Evolutionary conservation across 2,113 vertebrate genomes (phyloP), one percentile per base, ranked within the genome.

Genomic region (Patagioenas fasciata): DNA sequence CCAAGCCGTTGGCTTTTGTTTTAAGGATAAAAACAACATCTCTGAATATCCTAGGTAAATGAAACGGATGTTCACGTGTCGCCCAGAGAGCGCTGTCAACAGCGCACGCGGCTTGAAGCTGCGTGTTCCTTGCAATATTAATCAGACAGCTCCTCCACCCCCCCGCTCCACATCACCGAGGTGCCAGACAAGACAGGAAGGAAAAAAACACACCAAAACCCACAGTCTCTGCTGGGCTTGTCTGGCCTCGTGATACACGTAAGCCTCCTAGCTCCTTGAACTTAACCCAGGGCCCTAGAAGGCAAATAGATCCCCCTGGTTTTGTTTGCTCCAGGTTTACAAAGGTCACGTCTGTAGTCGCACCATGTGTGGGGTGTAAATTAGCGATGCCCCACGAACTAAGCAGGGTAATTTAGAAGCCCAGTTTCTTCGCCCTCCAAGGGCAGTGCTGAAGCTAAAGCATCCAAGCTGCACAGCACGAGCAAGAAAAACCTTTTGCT

Each of bases 111-210:
- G 69, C 89, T 57, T 31, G 51, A 34, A 85, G 67, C 88, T 58
- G 79, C 29, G 2, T 11, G 2, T 38, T 67, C 83, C 67, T 44
- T 84, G 78, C 64, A 60, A 2, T 5, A 48, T 70, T 7, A 2
- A 80, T 88, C 92, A 96, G 67, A 19, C 25, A 19, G 10, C 15
- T 79, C 80, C 81, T 61, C 40, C 56, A 11, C 38, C 61, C 73
- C 57, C 65, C 84, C 66, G 53, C 87, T 91, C n/a, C 54, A 2
- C 71, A 51, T 83, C 72, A 34, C 72, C 3, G 15, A 92, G 91
- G 85, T 88, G 92, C 64, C 1, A 95, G 96, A 91, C 80, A 51
- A 56, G 74, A 10, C 85, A 88, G 58, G 64, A 89, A 40, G 53
- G 48, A 25, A 60, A 42, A 64, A 86, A 0, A 12, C 20, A 64